Evolutionary conservation across 2,797 vertebrate genomes (phyloP).

Genomic region (Silurus lanzhouensis): DNA sequence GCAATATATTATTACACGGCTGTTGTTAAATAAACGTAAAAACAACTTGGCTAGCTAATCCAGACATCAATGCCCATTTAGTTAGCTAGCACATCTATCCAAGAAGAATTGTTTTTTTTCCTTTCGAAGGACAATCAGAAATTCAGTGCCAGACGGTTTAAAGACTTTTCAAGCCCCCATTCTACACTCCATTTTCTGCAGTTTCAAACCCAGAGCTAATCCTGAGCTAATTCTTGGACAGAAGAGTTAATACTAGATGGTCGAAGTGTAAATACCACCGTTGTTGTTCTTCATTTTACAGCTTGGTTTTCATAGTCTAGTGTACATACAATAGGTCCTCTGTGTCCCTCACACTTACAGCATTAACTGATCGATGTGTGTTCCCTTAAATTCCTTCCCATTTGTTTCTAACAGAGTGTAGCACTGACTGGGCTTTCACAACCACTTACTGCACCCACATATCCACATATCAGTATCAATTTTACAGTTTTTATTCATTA

Average conservation of each 20-base stretch:
- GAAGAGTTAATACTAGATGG: not conserved
- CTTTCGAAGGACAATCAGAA: not conserved
- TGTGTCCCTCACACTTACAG: constrained; percentile 16
- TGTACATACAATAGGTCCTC: constrained; percentile 19
- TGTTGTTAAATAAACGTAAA: not conserved
- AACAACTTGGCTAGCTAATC: not conserved
- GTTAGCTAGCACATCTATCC: not conserved
- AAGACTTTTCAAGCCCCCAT: not conserved
- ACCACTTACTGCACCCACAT: not conserved
- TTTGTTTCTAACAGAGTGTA: not conserved
- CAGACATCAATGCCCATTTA: not conserved
- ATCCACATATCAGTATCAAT: not conserved
- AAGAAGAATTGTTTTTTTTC: not conserved
- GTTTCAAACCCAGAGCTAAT: not conserved
- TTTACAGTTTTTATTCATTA: not conserved
- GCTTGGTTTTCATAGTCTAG: not conserved
- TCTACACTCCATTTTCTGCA: constrained; percentile 1
- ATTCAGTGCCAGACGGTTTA: not conserved
- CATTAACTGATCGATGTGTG: not conserved
- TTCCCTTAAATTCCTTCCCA: not conserved
- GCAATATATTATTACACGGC: not conserved
- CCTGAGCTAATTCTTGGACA: not conserved
- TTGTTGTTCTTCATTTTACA: not conserved
- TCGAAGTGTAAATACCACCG: not conserved
- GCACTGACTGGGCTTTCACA: not conserved